A percentile compares a stretch with the other conserved stretches of the same genome.
Conservation (phyloP, 1,140 invertebrate genomes). For the Micrasema minimum region DNA sequence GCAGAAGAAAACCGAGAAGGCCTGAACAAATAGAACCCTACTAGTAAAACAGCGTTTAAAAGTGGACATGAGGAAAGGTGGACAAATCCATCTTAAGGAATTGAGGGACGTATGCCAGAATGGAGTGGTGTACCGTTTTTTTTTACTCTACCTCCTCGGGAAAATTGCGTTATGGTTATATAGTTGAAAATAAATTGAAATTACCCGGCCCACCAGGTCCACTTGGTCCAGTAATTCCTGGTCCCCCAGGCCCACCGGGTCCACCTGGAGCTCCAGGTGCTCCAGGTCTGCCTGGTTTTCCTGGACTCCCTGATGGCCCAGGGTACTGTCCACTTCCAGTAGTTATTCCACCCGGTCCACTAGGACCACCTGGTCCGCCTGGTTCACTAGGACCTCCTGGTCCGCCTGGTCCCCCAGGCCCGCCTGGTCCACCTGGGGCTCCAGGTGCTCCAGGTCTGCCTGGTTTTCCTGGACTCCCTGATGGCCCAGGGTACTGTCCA, state of each 20-base stretch:
- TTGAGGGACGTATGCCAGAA: too few species aligned
- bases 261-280: slow-evolving; percentile 51
- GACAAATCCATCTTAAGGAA: too few species aligned
- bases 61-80: too few species aligned
- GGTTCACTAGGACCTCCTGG: slow-evolving; percentile 37
- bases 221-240: slow-evolving; percentile 13
- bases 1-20: too few species aligned
- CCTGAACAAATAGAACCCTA: too few species aligned
- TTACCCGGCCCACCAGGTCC: slow-evolving; percentile 38
- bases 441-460: slow-evolving; percentile 34
- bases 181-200: too few species aligned
- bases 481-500: slow-evolving; percentile 36
- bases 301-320: background rate
- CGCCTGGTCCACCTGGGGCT: slow-evolving; percentile 25
- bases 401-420: slow-evolving; percentile 20
- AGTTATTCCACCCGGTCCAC: slow-evolving; percentile 26
- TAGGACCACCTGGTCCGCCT: slow-evolving; percentile 46
- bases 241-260: slow-evolving; percentile 43
- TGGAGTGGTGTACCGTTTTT: too few species aligned
- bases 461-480: slow-evolving; percentile 41
- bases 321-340: too few species aligned
- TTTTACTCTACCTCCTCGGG: too few species aligned
- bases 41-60: too few species aligned
- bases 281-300: slow-evolving; percentile 41
- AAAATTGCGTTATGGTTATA: too few species aligned